phyloP scores from a whole-genome alignment of 2,888 invertebrate genomes.

The Sphecodes monilicornis region DNA sequence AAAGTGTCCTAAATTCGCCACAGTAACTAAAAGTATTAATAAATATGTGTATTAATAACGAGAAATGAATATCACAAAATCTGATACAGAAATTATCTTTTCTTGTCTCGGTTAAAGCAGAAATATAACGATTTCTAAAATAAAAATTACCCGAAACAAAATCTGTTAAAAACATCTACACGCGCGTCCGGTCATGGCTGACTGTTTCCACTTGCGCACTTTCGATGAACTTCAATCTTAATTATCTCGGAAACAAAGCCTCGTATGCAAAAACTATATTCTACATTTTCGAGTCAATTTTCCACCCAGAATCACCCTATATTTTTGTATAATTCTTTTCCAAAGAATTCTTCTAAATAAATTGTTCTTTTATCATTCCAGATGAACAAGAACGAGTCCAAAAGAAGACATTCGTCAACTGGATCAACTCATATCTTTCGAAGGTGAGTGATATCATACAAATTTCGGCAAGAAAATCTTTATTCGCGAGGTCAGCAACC shows the following conservation, averaged over 20 bases:
- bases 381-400: constrained; percentile 99
- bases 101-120: too few species aligned
- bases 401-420: constrained; percentile 99
- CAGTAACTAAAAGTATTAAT: too few species aligned
- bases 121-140: too few species aligned
- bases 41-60: too few species aligned
- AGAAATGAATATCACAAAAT: too few species aligned
- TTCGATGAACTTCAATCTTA: not conserved
- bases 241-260: too few species aligned
- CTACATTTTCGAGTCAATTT: not conserved
- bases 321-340: not conserved
- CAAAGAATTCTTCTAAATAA: not conserved
- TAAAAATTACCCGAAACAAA: too few species aligned
- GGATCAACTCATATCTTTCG: constrained; percentile 98
- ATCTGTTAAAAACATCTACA: too few species aligned
- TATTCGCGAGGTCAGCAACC: not conserved
- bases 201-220: not conserved
- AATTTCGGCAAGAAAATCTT: not conserved
- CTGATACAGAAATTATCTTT: too few species aligned
- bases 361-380: constrained; percentile 85
- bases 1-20: not conserved
- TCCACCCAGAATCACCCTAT: not conserved
- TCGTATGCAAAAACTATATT: not conserved
- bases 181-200: not conserved
- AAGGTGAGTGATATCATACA: constrained; percentile 90